Percentiles rank a stretch among this genome's conserved stretches.
phyloP scores from a whole-genome alignment of 2,888 invertebrate genomes.

The Alviniconcha strummeri region DNA sequence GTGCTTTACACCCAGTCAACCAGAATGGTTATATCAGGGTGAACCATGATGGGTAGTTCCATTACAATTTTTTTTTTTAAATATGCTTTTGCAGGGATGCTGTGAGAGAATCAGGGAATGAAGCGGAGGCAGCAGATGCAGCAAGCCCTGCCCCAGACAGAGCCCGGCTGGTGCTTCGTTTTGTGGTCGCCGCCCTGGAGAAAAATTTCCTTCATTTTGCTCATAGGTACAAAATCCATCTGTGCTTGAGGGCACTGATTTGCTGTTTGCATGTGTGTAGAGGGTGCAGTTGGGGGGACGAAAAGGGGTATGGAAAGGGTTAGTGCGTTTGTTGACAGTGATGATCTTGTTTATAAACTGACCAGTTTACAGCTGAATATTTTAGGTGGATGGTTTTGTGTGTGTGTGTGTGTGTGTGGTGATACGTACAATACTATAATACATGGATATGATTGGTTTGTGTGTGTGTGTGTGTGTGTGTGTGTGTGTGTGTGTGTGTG shows the following conservation, averaged over 20 bases:
- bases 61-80: too few species aligned
- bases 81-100: not conserved
- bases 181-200: conserved; percentile 38
- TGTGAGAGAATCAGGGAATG: not conserved
- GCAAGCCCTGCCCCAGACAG: not conserved
- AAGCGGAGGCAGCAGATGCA: not conserved
- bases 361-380: too few species aligned
- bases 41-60: too few species aligned
- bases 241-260: not conserved
- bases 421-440: not conserved
- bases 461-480: not conserved
- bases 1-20: too few species aligned
- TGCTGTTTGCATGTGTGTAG: too few species aligned
- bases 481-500: too few species aligned
- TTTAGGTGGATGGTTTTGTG: not conserved
- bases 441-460: not conserved
- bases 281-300: too few species aligned
- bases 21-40: too few species aligned
- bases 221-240: conserved; percentile 28
- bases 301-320: too few species aligned
- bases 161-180: not conserved
- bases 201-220: conserved; percentile 39
- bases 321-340: too few species aligned
- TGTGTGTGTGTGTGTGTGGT: conserved; percentile 11
- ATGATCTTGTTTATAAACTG: too few species aligned